Evolutionary conservation across 2,797 vertebrate species (phyloP).

Genomic region (Oreortyx pictus): DNA sequence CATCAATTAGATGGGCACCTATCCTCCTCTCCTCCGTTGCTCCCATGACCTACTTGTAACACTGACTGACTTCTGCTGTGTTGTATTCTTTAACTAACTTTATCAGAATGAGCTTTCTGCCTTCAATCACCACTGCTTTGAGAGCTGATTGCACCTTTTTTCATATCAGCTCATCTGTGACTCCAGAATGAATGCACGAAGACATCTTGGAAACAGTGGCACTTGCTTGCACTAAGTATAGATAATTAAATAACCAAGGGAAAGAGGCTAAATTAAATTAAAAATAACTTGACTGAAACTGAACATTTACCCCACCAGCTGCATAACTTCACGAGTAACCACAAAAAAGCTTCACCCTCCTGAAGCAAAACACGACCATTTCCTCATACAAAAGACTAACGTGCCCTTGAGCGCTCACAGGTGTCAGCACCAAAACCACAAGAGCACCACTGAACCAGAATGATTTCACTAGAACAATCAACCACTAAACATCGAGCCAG

Average conservation of each 20-base stretch:
- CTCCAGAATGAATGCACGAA: background rate
- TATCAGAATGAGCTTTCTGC: background rate
- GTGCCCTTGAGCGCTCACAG: rapidly evolving
- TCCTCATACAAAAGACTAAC: background rate
- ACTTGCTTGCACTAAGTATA: background rate
- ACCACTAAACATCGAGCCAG: background rate
- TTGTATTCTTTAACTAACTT: background rate
- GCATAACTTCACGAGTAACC: background rate
- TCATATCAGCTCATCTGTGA: background rate
- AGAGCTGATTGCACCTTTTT: background rate
- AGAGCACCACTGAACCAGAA: background rate
- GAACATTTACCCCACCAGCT: background rate
- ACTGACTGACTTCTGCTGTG: background rate
- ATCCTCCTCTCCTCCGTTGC: background rate
- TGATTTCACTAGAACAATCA: background rate
- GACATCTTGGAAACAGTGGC: background rate
- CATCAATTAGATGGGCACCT: background rate
- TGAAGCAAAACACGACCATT: background rate
- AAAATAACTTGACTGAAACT: background rate
- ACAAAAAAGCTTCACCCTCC: background rate
- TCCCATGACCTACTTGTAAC: background rate
- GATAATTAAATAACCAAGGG: background rate
- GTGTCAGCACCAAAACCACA: background rate
- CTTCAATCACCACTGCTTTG: background rate
- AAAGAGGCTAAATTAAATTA: background rate